Percentiles rank a stretch among this genome's conserved stretches.
Evolutionary conservation across 30 jellyfish, hydroid and myxozoan species (phyloP).

Genomic region (Aurelia sp.): DNA sequence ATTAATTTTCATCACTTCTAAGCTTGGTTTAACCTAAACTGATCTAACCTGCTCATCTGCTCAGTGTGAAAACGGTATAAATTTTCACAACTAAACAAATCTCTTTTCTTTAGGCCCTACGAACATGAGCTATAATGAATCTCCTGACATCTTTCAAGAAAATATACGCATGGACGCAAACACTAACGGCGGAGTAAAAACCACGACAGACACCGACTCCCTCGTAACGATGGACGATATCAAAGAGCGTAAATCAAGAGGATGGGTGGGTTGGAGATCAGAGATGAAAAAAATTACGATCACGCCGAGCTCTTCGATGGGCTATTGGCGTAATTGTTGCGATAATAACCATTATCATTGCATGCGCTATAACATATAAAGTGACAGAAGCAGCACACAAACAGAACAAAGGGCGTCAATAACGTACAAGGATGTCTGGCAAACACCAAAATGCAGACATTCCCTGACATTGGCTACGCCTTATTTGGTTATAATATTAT

Average conservation of each 20-base stretch:
- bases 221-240: constrained; percentile 6
- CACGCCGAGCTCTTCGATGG: no score
- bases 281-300: no score
- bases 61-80: no score
- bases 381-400: background rate
- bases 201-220: constrained; percentile 6
- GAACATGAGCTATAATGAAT: no score
- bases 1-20: no score
- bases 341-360: no score
- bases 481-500: constrained; percentile 70
- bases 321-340: no score
- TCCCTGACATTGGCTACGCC: constrained; percentile 79
- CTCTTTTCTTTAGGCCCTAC: no score
- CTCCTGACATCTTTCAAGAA: constrained; percentile 27
- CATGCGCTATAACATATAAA: no score
- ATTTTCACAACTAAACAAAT: no score
- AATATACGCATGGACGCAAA: constrained; percentile 10
- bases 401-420: background rate
- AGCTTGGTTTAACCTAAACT: no score
- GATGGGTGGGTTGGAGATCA: background rate
- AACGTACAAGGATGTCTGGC: constrained; percentile 13
- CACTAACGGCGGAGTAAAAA: background rate
- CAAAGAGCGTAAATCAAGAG: background rate
- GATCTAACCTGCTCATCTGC: no score
- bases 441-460: constrained; percentile 7